Base-by-base conservation (phyloP, 1,140 invertebrate genomes). In the Zaprionus inermis region DNA sequence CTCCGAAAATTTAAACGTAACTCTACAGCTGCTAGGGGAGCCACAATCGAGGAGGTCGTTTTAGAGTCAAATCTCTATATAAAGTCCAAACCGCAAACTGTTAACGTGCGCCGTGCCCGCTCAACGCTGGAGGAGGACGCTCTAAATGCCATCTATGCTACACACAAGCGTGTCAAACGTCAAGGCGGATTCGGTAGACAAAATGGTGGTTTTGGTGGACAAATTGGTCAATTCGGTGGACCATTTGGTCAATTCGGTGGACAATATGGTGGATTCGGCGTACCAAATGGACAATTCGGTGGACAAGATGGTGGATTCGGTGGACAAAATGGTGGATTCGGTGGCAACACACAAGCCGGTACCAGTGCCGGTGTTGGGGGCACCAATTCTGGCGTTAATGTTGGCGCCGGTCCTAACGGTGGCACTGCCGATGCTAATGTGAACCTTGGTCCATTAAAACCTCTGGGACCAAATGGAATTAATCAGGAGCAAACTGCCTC, bases 61-160 rank as follows among this genome's bases (percentile, higher is more conserved):
- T 81, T 93, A 18, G 90, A 92, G 55, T 92, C 92, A 3, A 91
- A 83, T 28, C 77, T 93, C n/a, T 86, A 82, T 60, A 92, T 93
- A 11, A 89, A 85, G 38, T 79, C 88, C 1, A 93, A 93, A 68
- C 14, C 83, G 3, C 22, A 28, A 30, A 77, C 76, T 5, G 57
- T 77, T 10, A 78, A 82, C 4, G 78, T 89, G 36, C 69, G 91
- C 58, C 81, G 91, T 3, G 85, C 80, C 7, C 81, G 86, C 10
- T 79, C 88, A 1, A 34, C 59, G 4, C 30, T 63, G 22, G 56
- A 76, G 0, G 57, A 18, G 24, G 67, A 20, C 49, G 51, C 60
- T 10, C 68, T 66, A 5, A 59, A 12, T 6, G 64, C 65, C 9
- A 70, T 73, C 12, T 81, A 79, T 54, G 72, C 73, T 3, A 57